These are phyloP conservation scores for Cristatella mucedo DNA, from an alignment of 2,888 invertebrate species.

Conservation along the genomic window DNA sequence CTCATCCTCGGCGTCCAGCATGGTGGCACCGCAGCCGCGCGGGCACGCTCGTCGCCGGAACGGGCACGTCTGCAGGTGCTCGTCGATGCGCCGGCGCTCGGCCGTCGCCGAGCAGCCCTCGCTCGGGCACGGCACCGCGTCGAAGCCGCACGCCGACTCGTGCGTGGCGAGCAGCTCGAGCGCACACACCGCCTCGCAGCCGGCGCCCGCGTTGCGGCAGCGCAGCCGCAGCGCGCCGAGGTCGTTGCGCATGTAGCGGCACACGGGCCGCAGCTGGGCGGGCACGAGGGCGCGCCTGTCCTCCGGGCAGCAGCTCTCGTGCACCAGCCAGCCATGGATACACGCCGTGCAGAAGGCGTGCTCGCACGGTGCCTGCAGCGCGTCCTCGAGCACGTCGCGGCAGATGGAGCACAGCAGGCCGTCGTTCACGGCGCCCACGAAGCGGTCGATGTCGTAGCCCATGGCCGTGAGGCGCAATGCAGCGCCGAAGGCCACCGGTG, in stretches of 20 bases:
- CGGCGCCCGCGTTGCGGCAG: constrained; percentile 17
- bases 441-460: constrained; percentile 25
- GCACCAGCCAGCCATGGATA: constrained; percentile 24
- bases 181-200: constrained; percentile 17
- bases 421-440: constrained; percentile 20
- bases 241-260: constrained; percentile 24
- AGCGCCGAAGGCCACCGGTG: too few relatives aligned
- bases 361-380: constrained; percentile 27
- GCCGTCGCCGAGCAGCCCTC: constrained; percentile 17
- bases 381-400: constrained; percentile 24
- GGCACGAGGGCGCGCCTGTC: constrained; percentile 18
- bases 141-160: constrained; percentile 17
- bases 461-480: too few relatives aligned
- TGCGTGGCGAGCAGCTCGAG: constrained; percentile 19
- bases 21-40: constrained; percentile 20
- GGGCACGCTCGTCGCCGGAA: constrained; percentile 18
- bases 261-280: constrained; percentile 18
- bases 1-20: constrained; percentile 16
- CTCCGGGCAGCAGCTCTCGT: constrained; percentile 24
- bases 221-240: constrained; percentile 18
- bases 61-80: constrained; percentile 17
- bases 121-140: constrained; percentile 18
- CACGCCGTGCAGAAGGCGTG: constrained; percentile 26
- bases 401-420: constrained; percentile 26
- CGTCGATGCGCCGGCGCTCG: constrained; percentile 14